A percentile compares a stretch with the other conserved stretches of the same genome.
These are phyloP conservation scores for Pipistrellus kuhlii DNA, from an alignment of 2,797 vertebrate genomes.

Conservation along the genomic window DNA sequence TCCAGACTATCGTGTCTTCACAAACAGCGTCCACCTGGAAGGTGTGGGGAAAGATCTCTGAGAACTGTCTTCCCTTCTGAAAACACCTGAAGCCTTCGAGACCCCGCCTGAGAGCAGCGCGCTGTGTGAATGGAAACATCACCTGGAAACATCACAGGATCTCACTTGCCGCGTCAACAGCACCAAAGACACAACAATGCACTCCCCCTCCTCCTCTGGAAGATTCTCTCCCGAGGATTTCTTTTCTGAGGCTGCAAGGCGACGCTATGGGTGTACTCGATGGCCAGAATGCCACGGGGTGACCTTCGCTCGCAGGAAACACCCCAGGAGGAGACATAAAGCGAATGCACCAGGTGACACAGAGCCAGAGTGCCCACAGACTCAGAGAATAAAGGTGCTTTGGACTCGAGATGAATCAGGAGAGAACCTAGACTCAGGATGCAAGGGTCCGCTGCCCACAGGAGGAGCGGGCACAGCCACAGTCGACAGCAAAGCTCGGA, in stretches of 20 bases:
- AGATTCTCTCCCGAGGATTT: fast-evolving
- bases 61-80: background rate
- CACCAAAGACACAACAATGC: fast-evolving
- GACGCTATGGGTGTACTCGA: fast-evolving
- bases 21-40: fast-evolving
- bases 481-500: fast-evolving
- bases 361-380: fast-evolving
- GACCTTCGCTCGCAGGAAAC: background rate
- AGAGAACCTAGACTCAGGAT: fast-evolving
- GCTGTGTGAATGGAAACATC: fast-evolving
- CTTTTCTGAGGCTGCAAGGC: fast-evolving
- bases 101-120: fast-evolving
- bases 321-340: fast-evolving
- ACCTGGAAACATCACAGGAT: fast-evolving
- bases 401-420: fast-evolving
- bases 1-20: background rate
- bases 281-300: fast-evolving
- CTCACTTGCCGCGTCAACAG: fast-evolving
- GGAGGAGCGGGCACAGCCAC: background rate
- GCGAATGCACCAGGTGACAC: fast-evolving
- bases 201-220: fast-evolving
- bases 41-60: fast-evolving
- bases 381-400: fast-evolving
- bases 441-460: background rate
- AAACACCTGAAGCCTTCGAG: fast-evolving